These are phyloP conservation scores for Cerceris ruficornis DNA, from an alignment of 2,888 invertebrate species.

Conservation along the genomic window DNA sequence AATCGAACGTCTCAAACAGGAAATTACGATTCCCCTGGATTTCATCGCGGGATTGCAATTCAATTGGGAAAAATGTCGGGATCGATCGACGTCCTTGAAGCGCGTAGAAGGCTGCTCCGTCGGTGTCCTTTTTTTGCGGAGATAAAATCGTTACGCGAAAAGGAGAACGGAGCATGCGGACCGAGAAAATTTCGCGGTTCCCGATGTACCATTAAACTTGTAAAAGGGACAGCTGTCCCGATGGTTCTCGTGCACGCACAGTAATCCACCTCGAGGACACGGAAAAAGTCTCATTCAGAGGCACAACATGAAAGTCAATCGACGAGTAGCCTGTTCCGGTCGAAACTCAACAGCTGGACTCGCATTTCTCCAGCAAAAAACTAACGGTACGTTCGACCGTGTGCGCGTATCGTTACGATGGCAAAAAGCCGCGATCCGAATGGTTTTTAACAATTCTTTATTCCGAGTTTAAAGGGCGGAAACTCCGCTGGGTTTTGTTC, in stretches of 20 bases:
- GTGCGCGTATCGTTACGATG: neutral
- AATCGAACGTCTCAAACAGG: too few relatives aligned
- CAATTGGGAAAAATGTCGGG: too few relatives aligned
- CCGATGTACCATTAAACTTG: constrained; percentile 11
- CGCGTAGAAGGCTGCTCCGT: too few relatives aligned
- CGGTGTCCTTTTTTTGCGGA: neutral
- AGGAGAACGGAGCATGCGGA: neutral
- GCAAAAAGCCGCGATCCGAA: neutral
- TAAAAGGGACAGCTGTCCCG: constrained; percentile 20
- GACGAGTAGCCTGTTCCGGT: constrained; percentile 9
- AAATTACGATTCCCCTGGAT: too few relatives aligned
- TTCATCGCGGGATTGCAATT: too few relatives aligned
- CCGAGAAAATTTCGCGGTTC: neutral
- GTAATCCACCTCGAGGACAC: constrained; percentile 2
- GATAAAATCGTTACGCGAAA: neutral
- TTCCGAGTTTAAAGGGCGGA: too few relatives aligned
- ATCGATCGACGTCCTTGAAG: too few relatives aligned
- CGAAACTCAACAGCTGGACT: constrained; percentile 16
- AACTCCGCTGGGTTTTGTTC: too few relatives aligned
- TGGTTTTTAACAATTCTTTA: neutral
- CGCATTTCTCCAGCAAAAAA: constrained; percentile 16
- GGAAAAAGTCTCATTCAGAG: constrained; percentile 33
- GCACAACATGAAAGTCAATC: constrained; percentile 37
- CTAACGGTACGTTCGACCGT: neutral
- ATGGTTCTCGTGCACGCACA: constrained; percentile 1